Conservation (phyloP, 1,140 invertebrate genomes). For the Brachionus rotundiformis region DNA sequence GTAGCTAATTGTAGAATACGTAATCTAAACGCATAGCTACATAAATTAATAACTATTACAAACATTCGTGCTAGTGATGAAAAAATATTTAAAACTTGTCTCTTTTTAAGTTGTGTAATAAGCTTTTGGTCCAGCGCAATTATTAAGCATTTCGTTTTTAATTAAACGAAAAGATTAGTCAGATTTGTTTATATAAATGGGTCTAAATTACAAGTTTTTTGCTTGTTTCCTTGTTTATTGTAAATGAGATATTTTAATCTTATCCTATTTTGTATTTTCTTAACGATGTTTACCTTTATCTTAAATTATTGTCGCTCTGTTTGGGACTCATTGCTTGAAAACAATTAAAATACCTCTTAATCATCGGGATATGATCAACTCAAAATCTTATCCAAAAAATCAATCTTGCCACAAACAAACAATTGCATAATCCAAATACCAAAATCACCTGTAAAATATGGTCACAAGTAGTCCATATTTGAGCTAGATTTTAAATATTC, state of each 20-base stretch:
- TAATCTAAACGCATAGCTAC: constrained; percentile 27
- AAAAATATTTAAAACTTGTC: constrained; percentile 23
- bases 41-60: constrained; percentile 41
- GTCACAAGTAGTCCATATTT: too few relatives aligned
- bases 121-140: constrained; percentile 32
- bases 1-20: constrained; percentile 15
- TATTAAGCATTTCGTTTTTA: constrained; percentile 23
- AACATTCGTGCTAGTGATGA: constrained; percentile 28
- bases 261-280: constrained; percentile 43
- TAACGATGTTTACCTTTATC: constrained; percentile 48
- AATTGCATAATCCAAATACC: not conserved
- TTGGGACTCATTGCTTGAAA: not conserved
- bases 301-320: constrained; percentile 38
- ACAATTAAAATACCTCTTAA: constrained; percentile 45
- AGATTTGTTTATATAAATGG: constrained; percentile 13
- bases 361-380: constrained; percentile 30
- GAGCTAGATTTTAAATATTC: not conserved
- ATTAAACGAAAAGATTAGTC: constrained; percentile 32
- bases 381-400: constrained; percentile 12
- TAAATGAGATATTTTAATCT: constrained; percentile 35
- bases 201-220: constrained; percentile 44
- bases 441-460: too few relatives aligned
- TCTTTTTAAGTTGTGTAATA: constrained; percentile 27
- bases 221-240: constrained; percentile 20
- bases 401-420: constrained; percentile 11